Evolutionary conservation across 37 sponge, comb jelly and placozoan species (phyloP).

Genomic region (Hexactinellida sp.): DNA sequence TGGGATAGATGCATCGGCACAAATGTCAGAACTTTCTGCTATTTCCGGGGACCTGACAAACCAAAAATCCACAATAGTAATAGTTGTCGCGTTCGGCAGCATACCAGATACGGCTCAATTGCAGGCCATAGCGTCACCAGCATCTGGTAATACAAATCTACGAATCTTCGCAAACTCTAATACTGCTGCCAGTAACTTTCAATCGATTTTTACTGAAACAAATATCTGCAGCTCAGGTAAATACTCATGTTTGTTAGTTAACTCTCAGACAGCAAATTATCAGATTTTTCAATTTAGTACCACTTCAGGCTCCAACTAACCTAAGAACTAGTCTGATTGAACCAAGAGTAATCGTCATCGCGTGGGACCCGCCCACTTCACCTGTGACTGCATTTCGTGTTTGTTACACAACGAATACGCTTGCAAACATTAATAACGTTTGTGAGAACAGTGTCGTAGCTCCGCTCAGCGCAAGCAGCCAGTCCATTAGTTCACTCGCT

Average conservation of each 20-base stretch:
- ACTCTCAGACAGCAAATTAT: background rate
- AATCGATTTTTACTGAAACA: background rate
- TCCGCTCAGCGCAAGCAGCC: background rate
- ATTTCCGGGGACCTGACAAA: background rate
- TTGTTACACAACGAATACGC: background rate
- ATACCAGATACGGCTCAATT: background rate
- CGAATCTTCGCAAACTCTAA: background rate
- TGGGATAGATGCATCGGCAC: background rate
- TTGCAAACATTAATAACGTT: background rate
- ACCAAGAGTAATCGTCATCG: background rate
- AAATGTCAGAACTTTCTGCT: background rate
- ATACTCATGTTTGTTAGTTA: background rate
- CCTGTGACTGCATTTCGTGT: conserved; percentile 12
- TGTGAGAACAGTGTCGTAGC: background rate
- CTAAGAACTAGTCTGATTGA: background rate
- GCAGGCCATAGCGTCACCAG: background rate
- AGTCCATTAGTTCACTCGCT: background rate
- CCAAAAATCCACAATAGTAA: background rate
- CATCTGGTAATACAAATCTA: background rate
- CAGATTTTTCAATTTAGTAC: background rate
- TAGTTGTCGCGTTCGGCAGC: background rate
- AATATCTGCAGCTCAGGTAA: background rate
- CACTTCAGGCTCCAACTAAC: background rate
- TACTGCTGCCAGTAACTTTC: background rate
- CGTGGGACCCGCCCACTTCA: background rate